Conservation (phyloP, 2,113 vertebrate species). For the Martes martes region DNA sequence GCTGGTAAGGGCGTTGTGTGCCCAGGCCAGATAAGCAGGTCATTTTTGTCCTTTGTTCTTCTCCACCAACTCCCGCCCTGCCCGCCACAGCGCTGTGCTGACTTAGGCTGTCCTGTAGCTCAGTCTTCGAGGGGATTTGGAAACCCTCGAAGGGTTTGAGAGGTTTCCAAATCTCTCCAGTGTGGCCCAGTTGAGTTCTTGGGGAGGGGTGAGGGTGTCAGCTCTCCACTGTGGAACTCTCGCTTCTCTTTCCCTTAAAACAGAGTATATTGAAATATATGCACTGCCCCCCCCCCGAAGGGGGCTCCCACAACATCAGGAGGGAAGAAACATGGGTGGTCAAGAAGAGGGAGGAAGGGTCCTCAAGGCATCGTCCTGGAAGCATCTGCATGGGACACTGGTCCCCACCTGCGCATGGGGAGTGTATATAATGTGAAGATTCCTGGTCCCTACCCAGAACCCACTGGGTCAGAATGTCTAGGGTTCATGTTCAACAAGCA, state of each 20-base stretch:
- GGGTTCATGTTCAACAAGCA: neutral
- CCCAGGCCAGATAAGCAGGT: rapidly evolving
- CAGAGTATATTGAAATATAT: neutral
- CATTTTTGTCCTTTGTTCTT: neutral
- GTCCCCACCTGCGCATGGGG: too few relatives aligned
- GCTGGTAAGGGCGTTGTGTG: neutral
- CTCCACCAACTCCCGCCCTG: neutral
- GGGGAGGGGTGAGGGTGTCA: too few relatives aligned
- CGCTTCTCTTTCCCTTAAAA: neutral
- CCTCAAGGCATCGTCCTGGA: neutral
- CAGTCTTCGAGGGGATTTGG: neutral
- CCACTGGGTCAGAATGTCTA: neutral
- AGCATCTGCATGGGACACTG: neutral
- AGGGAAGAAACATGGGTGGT: neutral
- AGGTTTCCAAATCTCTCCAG: too few relatives aligned
- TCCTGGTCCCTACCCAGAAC: neutral
- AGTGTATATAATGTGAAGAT: neutral
- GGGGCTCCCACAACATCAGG: neutral
- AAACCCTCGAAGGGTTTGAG: too few relatives aligned
- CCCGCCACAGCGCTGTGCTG: rapidly evolving
- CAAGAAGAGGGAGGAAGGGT: neutral
- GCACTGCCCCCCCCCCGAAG: neutral
- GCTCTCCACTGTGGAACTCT: neutral
- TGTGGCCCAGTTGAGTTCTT: neutral
- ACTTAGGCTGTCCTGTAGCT: rapidly evolving